Evolutionary conservation across 2,797 vertebrate species (phyloP), one percentile per base, ranked within the genome.

Genomic region (Varecia variegata): DNA sequence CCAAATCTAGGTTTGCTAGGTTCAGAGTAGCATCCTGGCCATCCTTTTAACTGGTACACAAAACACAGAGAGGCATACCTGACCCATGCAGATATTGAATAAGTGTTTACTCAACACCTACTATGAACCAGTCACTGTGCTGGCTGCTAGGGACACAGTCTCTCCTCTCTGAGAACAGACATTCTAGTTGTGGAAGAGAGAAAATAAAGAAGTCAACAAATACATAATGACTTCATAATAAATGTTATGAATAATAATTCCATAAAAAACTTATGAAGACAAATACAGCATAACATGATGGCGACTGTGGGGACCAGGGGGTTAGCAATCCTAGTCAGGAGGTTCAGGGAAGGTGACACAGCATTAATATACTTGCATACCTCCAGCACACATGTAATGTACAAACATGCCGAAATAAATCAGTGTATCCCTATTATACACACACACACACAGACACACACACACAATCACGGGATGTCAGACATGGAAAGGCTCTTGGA

Each of bases 291-390:
- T 85, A 60, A 88, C 71, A 7, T 74, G 67, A 60, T 47, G n/a
- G 32, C 47, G 73, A 84, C 20, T 9, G 8, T 62, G 5, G 13
- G 27, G 62, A 4, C 5, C 4, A 79, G 50, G 27, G 35, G 10
- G 3, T 14, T 88, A 45, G 52, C 23, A 85, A 15, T 65, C 10
- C 27, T 45, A 54, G 45, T 80, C 43, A 38, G n/a, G 50, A 52
- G 84, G 45, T 90, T 94, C 87, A 90, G 32, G 65, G 23, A 70
- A 92, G 62, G 38, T 30, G 35, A 95, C 45, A 92, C 14, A 67
- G 52, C 58, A 68, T 84, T 45, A 60, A 90, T 10, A 86, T 15
- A 50, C 71, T 11, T 7, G 3, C 60, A 91, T 17, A 65, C 18
- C 2, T 20, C 23, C 80, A 88, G 58, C 18, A 76, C 45, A 90